phyloP scores from a whole-genome alignment of 2,888 invertebrate species.

The Chouioia cunea region DNA sequence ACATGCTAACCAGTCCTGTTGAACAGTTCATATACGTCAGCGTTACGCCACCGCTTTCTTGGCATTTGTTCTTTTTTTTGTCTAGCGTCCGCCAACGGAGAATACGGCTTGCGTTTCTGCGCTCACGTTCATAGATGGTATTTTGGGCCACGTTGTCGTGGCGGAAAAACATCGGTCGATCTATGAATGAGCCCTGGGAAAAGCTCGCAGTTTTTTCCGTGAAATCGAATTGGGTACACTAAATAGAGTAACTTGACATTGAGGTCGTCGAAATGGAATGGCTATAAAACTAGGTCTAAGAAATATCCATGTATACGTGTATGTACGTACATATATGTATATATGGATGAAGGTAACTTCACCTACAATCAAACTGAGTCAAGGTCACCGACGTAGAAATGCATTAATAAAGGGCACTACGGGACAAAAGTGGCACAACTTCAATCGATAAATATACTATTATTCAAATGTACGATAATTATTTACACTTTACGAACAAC shows the following conservation, averaged over 20 bases:
- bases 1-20: conserved; percentile 67
- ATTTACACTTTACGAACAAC: neutral
- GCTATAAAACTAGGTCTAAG: conserved; percentile 35
- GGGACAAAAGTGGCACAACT: neutral
- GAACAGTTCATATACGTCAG: conserved; percentile 17
- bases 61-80: too few species aligned
- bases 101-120: neutral
- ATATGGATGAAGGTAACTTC: conserved; percentile 25
- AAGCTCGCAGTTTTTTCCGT: conserved; percentile 17
- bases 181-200: neutral
- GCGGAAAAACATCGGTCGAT: too few species aligned
- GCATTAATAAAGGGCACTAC: neutral
- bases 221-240: conserved; percentile 12
- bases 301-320: too few species aligned
- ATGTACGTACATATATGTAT: too few species aligned
- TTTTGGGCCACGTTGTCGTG: too few species aligned
- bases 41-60: neutral
- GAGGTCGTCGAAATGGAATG: conserved; percentile 25
- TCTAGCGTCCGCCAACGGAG: conserved; percentile 1
- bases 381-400: conserved; percentile 25
- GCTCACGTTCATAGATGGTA: neutral
- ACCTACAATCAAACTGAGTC: conserved; percentile 22
- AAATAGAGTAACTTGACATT: conserved; percentile 32
- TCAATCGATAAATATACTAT: neutral
- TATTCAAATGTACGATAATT: neutral